These are phyloP conservation scores for Sialia sialis DNA, from an alignment of 2,113 vertebrate genomes.

Conservation along the genomic window DNA sequence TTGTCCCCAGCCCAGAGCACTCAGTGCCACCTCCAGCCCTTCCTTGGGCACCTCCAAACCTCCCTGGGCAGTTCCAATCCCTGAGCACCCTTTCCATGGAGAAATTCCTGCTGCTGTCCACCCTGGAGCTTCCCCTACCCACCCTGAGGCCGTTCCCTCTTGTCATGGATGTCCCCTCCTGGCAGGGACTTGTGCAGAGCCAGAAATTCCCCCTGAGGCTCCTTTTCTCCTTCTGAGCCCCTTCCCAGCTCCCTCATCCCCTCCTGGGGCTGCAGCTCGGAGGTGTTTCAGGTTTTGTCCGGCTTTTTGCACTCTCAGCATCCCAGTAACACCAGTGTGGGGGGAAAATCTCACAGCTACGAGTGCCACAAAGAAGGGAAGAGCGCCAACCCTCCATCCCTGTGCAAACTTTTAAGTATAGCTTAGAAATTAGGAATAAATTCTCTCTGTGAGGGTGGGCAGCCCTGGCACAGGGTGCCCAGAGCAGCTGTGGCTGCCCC, in stretches of 20 bases:
- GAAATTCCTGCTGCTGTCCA: neutral
- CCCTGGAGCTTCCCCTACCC: neutral
- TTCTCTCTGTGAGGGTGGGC: neutral
- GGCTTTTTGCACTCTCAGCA: neutral
- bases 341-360: neutral
- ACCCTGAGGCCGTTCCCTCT: neutral
- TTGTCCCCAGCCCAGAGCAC: neutral
- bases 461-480: no score
- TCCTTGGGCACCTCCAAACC: neutral
- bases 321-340: accelerated
- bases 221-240: neutral
- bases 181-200: neutral
- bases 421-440: neutral
- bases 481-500: no score
- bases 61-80: neutral
- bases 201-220: neutral
- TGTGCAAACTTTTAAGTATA: neutral
- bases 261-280: accelerated
- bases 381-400: neutral
- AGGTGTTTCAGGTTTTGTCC: accelerated
- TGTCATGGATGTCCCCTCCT: neutral
- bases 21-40: neutral
- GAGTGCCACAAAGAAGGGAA: neutral
- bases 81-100: no score
- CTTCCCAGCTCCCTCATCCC: neutral